Evolutionary conservation across 2,113 vertebrate genomes (phyloP).

Genomic region (Alosa alosa): DNA sequence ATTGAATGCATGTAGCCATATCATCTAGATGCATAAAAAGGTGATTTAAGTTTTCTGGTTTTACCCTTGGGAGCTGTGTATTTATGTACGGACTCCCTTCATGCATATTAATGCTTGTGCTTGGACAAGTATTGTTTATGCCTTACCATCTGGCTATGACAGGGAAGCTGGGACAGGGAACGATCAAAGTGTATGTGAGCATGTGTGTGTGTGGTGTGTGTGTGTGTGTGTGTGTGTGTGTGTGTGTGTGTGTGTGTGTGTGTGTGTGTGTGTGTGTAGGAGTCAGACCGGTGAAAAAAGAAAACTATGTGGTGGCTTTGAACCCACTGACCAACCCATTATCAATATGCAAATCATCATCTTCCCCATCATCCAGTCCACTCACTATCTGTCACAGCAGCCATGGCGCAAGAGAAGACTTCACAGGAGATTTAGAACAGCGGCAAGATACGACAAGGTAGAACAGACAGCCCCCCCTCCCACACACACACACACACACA

Average conservation of each 20-base stretch:
- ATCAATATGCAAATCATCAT: too few species aligned
- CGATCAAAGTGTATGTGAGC: background rate
- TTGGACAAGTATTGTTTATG: constrained; percentile 10
- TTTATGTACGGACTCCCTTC: background rate
- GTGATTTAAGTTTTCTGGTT: background rate
- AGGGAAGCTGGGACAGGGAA: constrained; percentile 11
- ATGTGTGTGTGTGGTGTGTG: background rate
- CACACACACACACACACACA: too few species aligned
- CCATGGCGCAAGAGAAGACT: too few species aligned
- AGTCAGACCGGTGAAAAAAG: too few species aligned
- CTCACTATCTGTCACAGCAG: too few species aligned
- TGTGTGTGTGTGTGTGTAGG: background rate
- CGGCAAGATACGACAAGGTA: too few species aligned
- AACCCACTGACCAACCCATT: too few species aligned
- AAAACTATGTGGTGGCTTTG: too few species aligned
- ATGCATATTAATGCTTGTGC: background rate
- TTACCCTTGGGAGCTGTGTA: background rate
- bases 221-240: background rate
- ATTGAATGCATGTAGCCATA: constrained; percentile 1
- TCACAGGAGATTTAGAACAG: too few species aligned
- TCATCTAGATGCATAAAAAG: background rate
- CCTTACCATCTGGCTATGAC: constrained; percentile 19
- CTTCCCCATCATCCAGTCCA: too few species aligned
- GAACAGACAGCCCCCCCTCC: too few species aligned
- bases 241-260: background rate